Evolutionary conservation across 2,797 vertebrate species (phyloP).

Genomic region (Dryobates pubescens): DNA sequence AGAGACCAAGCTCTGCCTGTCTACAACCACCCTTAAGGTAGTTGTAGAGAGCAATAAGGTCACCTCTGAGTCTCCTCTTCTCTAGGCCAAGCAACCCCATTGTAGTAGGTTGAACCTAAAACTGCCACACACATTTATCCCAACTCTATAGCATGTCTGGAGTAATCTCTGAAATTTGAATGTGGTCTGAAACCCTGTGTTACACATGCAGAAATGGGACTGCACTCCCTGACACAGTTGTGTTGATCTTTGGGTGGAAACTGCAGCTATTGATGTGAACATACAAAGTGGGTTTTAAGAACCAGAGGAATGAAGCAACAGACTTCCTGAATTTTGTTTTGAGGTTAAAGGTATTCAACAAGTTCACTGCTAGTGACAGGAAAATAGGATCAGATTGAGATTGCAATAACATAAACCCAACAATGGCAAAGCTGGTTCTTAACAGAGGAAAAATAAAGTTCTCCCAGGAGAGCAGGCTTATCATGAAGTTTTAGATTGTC

Average conservation of each 20-base stretch:
- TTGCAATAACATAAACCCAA: not conserved
- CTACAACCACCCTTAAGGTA: no score
- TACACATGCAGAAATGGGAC: not conserved
- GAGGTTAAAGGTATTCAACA: not conserved
- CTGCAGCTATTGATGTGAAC: not conserved
- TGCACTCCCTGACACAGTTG: not conserved
- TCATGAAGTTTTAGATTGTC: not conserved
- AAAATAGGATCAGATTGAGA: not conserved
- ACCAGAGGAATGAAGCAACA: not conserved
- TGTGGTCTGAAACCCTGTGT: not conserved
- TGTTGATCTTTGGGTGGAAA: not conserved
- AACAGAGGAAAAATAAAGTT: not conserved
- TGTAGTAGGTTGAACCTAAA: no score
- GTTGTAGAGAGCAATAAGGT: no score
- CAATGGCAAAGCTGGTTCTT: not conserved
- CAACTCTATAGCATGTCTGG: not conserved
- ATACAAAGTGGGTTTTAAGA: not conserved
- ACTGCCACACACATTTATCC: not conserved
- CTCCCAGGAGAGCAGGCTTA: not conserved
- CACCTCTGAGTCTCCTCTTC: no score
- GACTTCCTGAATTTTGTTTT: not conserved
- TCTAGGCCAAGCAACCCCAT: no score
- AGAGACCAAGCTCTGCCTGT: no score
- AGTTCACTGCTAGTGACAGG: not conserved
- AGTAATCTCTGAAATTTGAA: not conserved